Base-by-base conservation (phyloP, 2,888 invertebrate species). In the Hirudinaria manillensis region DNA sequence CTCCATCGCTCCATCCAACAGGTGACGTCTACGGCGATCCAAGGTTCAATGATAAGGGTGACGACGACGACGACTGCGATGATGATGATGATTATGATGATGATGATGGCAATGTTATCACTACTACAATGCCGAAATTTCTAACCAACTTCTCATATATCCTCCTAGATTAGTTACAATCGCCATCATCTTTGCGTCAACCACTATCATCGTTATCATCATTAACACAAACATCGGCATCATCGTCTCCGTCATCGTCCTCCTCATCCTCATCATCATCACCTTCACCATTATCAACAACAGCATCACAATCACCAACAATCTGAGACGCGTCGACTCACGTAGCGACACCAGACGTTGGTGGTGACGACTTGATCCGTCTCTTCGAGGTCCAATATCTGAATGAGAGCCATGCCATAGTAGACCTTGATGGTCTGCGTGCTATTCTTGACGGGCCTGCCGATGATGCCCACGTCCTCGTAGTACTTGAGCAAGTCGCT, bases 381-480 rank as follows among this genome's bases (percentile, higher is more conserved):
- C 77, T 85, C 85, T 72, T 85, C 84, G 67, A 85, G 80, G 77
- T 85, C 85, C n/a, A 85, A 80, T 68, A 85, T 85, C 79, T 85
- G 85, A 45, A 85, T 84, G 24, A 85, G 81, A 53, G 82, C 83
- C 34, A 85, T 80, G 13, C 85, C 85, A 77, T 83, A 85, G 74
- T 79, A 77, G 38, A 85, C 83, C 38, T 77, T 77, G 38, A 85
- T 78, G 21, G 81, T 83, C 65, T 84, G 82, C 53, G 83, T 82
- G 74, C 82, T 83, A 72, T 82, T 80, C 72, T 80, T 79, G 32
- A 85, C 84, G 0, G 85, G 85, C 38, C 85, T 79, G 0, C 85
- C 85, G 77, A 84, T 81, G 67, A 82, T 81, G 19, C 85, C 85
- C 4, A 82, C 80, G 53, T 80, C 78, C 53, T 81, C 80, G 79